Evolutionary conservation across 1,140 invertebrate genomes (phyloP), one percentile per base, ranked within the genome.

Genomic region (Physella acuta): DNA sequence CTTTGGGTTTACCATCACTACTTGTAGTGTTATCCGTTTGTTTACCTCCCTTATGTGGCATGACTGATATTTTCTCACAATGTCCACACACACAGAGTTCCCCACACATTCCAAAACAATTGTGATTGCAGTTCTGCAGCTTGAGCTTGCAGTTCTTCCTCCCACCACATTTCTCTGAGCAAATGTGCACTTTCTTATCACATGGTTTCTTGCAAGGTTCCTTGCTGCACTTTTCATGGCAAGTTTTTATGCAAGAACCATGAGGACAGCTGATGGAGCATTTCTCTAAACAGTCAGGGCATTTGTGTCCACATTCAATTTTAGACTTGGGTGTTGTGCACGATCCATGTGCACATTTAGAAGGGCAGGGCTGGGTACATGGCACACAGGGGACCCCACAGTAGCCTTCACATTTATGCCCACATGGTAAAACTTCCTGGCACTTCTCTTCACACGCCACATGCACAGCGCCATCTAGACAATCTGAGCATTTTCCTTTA

Each of bases 391-490:
- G 49, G 3, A 70, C 75, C 28, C 65, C 65, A 69, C 78, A 79
- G 0, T 58, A 71, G 33, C 76, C 71, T 17, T 70, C 69, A 67
- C 84, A 86, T 31, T 73, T 67, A 71, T 86, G 85, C 8, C 81
- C 82, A 74, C 85, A 86, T 2, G 65, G 52, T 8, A 86, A 71
- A n/a, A 65, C 71, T 53, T 78, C 71, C 8, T 72, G 72, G 39
- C 84, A 86, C 33, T 71, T 67, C 56, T 78, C 56, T 24, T 44
- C 55, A 74, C 86, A 87, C 3, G 77, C 59, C 31, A 70, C 34
- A 81, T 92, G 91, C 60, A 92, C 80, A n/a, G 90, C 85, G 26
- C 89, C 89, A 75, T 88, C 87, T 14, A 75, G 79, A 76, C 91
- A 92, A 75, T 71, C 55, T 1, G 72, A 73, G 61, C 81, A 82